phyloP scores from a whole-genome alignment of 2,797 vertebrate species.

The Siniperca obscura region DNA sequence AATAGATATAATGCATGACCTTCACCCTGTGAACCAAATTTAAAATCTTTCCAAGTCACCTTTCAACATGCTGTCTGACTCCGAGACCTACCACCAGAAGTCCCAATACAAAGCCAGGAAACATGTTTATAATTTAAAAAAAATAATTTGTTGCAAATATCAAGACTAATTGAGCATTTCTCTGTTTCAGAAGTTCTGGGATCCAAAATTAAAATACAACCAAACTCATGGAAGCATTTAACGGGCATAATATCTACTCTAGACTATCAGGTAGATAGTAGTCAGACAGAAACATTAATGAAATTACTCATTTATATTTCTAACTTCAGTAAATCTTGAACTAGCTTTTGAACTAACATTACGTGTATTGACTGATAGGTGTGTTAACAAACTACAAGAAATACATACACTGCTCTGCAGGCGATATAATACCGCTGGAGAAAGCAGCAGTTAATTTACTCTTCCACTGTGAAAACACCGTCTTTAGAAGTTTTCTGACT shows the following conservation, averaged over 20 bases:
- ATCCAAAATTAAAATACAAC: neutral
- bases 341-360: neutral
- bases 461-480: too few species aligned
- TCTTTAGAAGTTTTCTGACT: too few species aligned
- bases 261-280: too few species aligned
- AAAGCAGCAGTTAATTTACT: too few species aligned
- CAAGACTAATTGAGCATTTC: neutral
- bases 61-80: constrained; percentile 10
- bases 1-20: neutral
- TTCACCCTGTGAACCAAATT: constrained; percentile 24
- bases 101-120: constrained; percentile 21
- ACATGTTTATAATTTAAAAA: neutral
- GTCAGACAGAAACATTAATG: too few species aligned
- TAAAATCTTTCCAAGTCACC: neutral
- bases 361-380: too few species aligned
- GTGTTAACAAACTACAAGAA: too few species aligned
- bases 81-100: neutral
- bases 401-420: too few species aligned
- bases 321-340: neutral
- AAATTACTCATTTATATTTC: too few species aligned
- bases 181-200: neutral
- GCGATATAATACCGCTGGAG: too few species aligned
- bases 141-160: neutral
- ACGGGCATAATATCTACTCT: neutral
- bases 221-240: neutral